A percentile compares a stretch with the other conserved stretches of the same genome.
These are phyloP conservation scores for Drosophila nr. perissopoda DNA, from an alignment of 2,888 invertebrate genomes.

Conservation along the genomic window DNA sequence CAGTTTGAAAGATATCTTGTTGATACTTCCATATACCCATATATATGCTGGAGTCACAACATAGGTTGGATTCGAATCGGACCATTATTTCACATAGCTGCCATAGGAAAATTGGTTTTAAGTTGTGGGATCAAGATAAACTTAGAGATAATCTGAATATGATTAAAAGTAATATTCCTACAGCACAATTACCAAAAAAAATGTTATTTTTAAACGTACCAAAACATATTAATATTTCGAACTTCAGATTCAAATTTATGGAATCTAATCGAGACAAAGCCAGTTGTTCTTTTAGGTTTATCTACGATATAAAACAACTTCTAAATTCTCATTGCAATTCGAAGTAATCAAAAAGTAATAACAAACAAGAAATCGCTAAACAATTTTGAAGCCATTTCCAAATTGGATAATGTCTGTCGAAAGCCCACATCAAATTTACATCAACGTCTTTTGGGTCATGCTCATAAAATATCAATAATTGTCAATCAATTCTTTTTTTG, in stretches of 20 bases:
- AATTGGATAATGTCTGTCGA: constrained; percentile 14
- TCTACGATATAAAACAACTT: neutral
- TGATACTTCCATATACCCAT: too few relatives aligned
- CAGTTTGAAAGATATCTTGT: neutral
- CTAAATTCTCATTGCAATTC: neutral
- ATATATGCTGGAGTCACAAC: too few relatives aligned
- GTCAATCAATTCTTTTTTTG: constrained; percentile 57
- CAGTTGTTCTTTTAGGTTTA: neutral
- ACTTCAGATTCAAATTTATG: neutral
- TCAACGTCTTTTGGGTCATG: constrained; percentile 29
- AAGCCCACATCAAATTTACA: constrained; percentile 50
- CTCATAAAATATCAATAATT: constrained; percentile 73
- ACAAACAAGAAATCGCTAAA: constrained; percentile 15
- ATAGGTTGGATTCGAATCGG: neutral
- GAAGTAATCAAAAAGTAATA: constrained; percentile 8
- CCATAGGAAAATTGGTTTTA: too few relatives aligned
- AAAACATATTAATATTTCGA: neutral
- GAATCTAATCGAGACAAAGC: neutral
- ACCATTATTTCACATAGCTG: too few relatives aligned
- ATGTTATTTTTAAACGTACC: neutral
- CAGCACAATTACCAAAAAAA: too few relatives aligned
- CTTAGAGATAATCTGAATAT: too few relatives aligned
- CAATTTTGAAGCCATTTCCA: constrained; percentile 21
- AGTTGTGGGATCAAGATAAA: too few relatives aligned
- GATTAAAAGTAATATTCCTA: too few relatives aligned